phyloP scores from a whole-genome alignment of 2,113 vertebrate genomes.

The Calyptommatus sinebrachiatus region DNA sequence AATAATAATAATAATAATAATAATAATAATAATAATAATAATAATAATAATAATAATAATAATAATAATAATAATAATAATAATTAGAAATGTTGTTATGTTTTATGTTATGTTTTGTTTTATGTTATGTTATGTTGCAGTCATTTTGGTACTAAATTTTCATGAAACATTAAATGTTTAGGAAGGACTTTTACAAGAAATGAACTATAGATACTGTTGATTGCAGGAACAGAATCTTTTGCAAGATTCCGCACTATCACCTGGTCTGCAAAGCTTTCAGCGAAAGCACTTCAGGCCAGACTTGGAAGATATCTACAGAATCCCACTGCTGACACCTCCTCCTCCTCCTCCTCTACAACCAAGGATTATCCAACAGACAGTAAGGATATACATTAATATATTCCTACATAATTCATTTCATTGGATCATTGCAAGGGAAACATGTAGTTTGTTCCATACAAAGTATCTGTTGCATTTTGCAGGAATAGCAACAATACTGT shows the following conservation, averaged over 20 bases:
- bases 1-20: too few species aligned
- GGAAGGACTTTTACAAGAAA: neutral
- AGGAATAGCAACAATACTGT: too few species aligned
- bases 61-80: too few species aligned
- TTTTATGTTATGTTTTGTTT: too few species aligned
- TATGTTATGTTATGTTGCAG: too few species aligned
- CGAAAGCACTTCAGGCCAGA: constrained; percentile 37
- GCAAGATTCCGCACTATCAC: constrained; percentile 66
- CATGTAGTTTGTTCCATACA: neutral
- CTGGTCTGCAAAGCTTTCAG: constrained; percentile 53
- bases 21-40: too few species aligned
- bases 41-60: too few species aligned
- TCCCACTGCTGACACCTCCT: constrained; percentile 42
- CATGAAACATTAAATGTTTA: neutral
- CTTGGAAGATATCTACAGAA: constrained; percentile 41
- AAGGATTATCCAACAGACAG: constrained; percentile 76
- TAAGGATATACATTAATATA: constrained; percentile 36
- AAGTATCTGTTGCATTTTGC: too few species aligned
- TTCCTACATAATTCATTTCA: neutral
- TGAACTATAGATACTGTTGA: neutral
- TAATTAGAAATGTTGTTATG: too few species aligned
- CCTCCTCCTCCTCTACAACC: constrained; percentile 56
- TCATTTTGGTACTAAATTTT: neutral
- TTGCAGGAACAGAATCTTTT: constrained; percentile 80
- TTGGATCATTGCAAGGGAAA: neutral